Conservation (phyloP, 2,797 vertebrate species). For the Spinus pinus region DNA sequence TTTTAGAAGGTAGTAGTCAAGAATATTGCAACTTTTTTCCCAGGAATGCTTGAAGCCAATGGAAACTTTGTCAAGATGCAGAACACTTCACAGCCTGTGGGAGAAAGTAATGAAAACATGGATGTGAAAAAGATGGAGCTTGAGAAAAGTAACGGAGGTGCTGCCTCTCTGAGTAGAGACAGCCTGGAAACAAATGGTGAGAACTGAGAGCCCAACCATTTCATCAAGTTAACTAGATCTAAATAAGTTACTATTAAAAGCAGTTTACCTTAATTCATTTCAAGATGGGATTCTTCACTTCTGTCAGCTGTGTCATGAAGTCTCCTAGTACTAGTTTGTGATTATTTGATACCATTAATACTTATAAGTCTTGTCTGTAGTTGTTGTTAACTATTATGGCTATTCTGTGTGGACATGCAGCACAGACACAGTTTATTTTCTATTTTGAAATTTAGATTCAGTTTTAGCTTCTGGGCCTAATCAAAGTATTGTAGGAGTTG, state of each 20-base stretch:
- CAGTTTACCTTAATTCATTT: not conserved
- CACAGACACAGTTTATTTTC: not conserved
- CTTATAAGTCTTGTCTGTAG: not conserved
- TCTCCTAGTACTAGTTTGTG: not conserved
- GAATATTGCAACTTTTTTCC: not conserved
- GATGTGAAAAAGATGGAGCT: constrained; percentile 43
- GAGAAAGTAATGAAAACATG: constrained; percentile 71
- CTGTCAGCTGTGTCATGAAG: not conserved
- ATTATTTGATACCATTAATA: not conserved
- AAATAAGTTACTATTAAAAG: not conserved
- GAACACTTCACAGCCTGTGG: constrained; percentile 70
- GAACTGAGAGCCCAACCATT: not conserved
- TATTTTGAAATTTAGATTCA: constrained; percentile 65
- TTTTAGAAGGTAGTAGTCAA: not conserved
- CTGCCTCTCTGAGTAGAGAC: constrained; percentile 73
- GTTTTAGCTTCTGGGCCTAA: constrained; percentile 70
- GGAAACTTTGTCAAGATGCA: constrained; percentile 77
- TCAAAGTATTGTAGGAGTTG: constrained; percentile 51
- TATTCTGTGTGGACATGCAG: not conserved
- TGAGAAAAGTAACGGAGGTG: constrained; percentile 51
- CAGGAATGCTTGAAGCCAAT: constrained; percentile 56
- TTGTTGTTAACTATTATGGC: not conserved
- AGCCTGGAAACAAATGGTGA: constrained; percentile 83
- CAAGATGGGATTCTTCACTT: not conserved
- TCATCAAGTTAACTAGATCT: not conserved